Evolutionary conservation across 1,140 invertebrate genomes (phyloP), one percentile per base, ranked within the genome.

Genomic region (Lordiphosa stackelbergi): DNA sequence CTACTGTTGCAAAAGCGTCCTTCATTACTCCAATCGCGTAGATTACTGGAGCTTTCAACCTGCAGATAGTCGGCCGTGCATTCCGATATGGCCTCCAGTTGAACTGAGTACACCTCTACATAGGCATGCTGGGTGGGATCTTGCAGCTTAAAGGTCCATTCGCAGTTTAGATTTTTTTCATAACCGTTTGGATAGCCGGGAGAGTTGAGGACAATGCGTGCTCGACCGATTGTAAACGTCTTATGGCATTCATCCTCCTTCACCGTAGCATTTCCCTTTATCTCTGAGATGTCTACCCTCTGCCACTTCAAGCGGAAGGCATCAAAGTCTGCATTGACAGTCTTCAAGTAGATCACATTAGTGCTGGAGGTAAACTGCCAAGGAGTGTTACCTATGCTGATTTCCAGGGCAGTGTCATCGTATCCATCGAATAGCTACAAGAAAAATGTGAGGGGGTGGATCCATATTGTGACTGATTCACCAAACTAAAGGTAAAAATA

Each of bases 151-250:
- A 96, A 90, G 3, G 91, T 88, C 96, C 96, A 98, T 69, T 91
- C 89, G 81, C 96, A 97, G n/a, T 92, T 88, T 9, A 94, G 68
- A 79, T 93, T 91, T 12, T 88, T 59, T 1, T 69, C 88, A 86
- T 97, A 97, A 9, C 90, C 90, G n/a, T 87, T 11, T 0, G 96
- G 96, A 88, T 91, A 97, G 37, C 94, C 93, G 0, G 95, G 95
- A 37, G 94, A 95, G 0, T 66, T 88, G 10, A 97, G 73, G 1
- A 52, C 60, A 12, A 87, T 65, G 1, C 53, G 70, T 2, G 34
- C 41, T 3, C 19, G 16, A 11, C 6, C 2, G 5, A 87, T 0
- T 0, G 47, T 22, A 2, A 56, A 38, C 2, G 54, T 40, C 12
- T 56, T 42, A 6, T 49, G 51, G 46, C 86, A 86, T 4, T 53